These are phyloP conservation scores for Sarcophaga bullata DNA, from an alignment of 1,140 invertebrate genomes.

Conservation along the genomic window DNA sequence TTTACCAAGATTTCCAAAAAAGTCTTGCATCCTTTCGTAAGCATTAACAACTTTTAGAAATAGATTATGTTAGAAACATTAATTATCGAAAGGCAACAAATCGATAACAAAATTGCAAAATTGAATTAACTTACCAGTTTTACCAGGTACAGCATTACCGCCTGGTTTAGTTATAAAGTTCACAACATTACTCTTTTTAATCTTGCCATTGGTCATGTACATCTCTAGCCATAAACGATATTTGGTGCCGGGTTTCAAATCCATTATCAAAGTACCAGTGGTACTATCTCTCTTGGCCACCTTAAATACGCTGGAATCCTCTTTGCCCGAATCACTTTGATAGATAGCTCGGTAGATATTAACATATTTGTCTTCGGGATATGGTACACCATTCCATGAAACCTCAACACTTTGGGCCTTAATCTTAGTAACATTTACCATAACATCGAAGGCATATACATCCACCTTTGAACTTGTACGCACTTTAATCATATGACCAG, in stretches of 20 bases:
- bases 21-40: constrained; percentile 53
- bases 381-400: constrained; percentile 83
- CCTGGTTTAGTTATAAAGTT: constrained; percentile 86
- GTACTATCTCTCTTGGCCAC: constrained; percentile 82
- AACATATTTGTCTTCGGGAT: constrained; percentile 90
- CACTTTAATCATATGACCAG: constrained; percentile 74
- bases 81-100: not conserved
- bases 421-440: constrained; percentile 77
- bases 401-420: constrained; percentile 81
- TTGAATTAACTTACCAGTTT: constrained; percentile 43
- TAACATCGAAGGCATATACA: constrained; percentile 84
- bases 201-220: constrained; percentile 87
- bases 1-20: constrained; percentile 58
- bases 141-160: constrained; percentile 66
- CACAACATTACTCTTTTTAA: constrained; percentile 88
- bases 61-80: not conserved
- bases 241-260: constrained; percentile 83
- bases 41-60: constrained; percentile 55
- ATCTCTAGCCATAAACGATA: constrained; percentile 88
- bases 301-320: constrained; percentile 84
- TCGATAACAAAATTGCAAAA: not conserved
- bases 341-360: constrained; percentile 89
- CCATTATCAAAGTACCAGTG: constrained; percentile 74
- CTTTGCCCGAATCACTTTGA: constrained; percentile 77
- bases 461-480: constrained; percentile 72